These are phyloP conservation scores for Morphnarchus princeps DNA, from an alignment of 2,113 vertebrate species.

Conservation along the genomic window DNA sequence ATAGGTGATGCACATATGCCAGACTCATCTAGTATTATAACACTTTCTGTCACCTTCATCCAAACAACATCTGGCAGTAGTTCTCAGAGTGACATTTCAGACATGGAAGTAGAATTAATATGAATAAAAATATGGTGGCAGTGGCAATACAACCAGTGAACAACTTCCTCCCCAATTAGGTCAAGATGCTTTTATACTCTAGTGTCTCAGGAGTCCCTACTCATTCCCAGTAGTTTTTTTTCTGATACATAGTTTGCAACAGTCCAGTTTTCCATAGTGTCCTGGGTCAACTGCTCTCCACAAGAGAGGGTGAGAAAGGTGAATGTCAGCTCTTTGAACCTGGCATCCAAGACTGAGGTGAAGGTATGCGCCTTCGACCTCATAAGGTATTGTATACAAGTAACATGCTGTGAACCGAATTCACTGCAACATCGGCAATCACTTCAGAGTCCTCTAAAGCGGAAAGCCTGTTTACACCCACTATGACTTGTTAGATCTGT, in stretches of 20 bases:
- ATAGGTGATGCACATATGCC: conserved; percentile 54
- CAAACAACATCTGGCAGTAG: conserved; percentile 62
- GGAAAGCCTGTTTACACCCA: background rate
- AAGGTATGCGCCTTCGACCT: background rate
- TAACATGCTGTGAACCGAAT: background rate
- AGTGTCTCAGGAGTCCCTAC: background rate
- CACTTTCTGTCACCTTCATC: conserved; percentile 50
- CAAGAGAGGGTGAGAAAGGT: background rate
- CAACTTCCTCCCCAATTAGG: background rate
- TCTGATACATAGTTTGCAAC: background rate
- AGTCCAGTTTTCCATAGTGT: background rate
- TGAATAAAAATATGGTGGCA: conserved; percentile 19
- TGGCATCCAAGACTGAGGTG: background rate
- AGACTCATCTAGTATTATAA: conserved; percentile 52
- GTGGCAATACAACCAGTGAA: background rate
- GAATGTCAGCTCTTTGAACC: background rate
- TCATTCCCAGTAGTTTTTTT: background rate
- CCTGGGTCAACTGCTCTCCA: background rate
- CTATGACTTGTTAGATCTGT: background rate
- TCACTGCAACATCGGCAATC: background rate
- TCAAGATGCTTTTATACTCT: background rate
- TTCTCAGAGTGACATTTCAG: conserved; percentile 44
- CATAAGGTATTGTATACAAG: background rate
- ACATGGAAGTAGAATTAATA: conserved; percentile 36
- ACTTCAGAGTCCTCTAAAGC: background rate